Conservation (phyloP, 2,113 vertebrate species). For the Sylvietta virens region DNA sequence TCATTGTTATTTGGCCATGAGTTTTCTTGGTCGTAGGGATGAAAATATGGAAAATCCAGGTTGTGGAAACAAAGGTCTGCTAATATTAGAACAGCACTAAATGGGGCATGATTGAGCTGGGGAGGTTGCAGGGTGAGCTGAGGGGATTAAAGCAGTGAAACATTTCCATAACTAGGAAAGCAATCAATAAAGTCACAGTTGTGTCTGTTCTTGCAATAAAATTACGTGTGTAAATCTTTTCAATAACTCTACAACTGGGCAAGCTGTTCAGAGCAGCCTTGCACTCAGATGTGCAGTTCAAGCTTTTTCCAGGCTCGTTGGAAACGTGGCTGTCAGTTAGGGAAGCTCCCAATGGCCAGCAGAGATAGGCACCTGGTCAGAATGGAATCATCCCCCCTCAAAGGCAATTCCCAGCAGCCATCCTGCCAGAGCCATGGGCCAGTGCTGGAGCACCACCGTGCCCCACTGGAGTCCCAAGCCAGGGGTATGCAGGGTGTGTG, state of each 20-base stretch:
- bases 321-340: background rate
- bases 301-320: background rate
- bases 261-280: conserved; percentile 31
- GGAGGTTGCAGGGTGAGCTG: background rate
- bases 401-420: background rate
- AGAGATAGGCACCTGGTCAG: background rate
- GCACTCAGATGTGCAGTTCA: background rate
- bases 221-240: conserved; percentile 13
- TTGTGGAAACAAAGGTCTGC: conserved; percentile 63
- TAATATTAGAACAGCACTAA: conserved; percentile 62
- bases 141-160: background rate
- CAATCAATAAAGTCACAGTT: conserved; percentile 7
- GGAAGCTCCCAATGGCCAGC: background rate
- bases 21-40: background rate
- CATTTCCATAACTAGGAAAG: background rate
- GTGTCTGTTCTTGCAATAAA: background rate
- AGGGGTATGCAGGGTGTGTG: fast-evolving
- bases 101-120: background rate
- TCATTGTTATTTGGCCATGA: conserved; percentile 62
- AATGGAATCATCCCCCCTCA: background rate
- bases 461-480: background rate
- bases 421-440: fast-evolving
- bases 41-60: conserved; percentile 52
- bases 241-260: background rate
- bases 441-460: fast-evolving